phyloP scores from a whole-genome alignment of 2,113 vertebrate genomes.

The Gopherus evgoodei region DNA sequence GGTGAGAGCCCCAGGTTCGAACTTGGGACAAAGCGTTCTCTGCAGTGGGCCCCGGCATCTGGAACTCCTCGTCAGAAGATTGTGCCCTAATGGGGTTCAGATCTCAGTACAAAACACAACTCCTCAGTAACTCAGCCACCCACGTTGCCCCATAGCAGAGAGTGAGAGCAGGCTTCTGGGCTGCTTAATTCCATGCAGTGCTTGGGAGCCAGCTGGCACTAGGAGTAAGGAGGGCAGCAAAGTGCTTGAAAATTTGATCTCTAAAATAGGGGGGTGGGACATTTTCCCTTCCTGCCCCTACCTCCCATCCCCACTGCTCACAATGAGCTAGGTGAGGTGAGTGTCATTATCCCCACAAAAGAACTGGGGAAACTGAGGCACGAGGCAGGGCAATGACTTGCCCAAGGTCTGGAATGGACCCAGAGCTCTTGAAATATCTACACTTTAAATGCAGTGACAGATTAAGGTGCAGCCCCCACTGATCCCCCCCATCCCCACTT shows the following conservation, averaged over 20 bases:
- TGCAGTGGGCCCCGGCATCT: background rate
- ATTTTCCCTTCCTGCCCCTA: background rate
- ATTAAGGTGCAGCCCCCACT: background rate
- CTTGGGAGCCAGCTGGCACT: background rate
- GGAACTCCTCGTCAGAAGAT: background rate
- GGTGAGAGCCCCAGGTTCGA: background rate
- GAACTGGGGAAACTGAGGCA: background rate
- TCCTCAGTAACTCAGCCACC: background rate
- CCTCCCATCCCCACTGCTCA: background rate
- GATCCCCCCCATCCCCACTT: background rate
- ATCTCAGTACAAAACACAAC: background rate
- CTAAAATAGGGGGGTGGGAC: background rate
- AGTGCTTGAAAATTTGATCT: background rate
- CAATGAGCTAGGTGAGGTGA: background rate
- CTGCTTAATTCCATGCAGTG: background rate
- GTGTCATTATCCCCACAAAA: background rate
- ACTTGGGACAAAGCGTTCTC: background rate
- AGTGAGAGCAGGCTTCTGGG: background rate
- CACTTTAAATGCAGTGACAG: background rate
- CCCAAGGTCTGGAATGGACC: background rate
- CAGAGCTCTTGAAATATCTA: background rate
- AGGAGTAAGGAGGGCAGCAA: background rate
- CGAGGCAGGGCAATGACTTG: background rate
- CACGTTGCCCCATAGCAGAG: background rate
- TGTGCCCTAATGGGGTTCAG: background rate